Evolutionary conservation across 1,140 invertebrate genomes (phyloP).

Genomic region (Listronotus bonariensis): DNA sequence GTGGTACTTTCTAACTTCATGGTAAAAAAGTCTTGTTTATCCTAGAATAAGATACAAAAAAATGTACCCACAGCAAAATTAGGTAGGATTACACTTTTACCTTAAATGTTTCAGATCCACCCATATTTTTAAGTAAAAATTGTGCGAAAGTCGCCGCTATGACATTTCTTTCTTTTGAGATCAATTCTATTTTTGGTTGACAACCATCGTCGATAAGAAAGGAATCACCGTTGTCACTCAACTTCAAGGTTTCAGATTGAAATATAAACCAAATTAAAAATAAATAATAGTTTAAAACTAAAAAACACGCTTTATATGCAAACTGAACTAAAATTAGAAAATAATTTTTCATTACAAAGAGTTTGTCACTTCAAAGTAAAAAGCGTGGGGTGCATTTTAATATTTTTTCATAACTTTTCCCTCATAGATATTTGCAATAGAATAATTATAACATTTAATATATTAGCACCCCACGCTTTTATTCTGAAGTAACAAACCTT

Average conservation of each 20-base stretch:
- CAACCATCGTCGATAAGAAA: conserved; percentile 87
- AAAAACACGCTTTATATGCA: too few species aligned
- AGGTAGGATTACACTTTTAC: background rate
- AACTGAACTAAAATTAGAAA: too few species aligned
- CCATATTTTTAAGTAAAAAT: conserved; percentile 93
- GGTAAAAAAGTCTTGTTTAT: conserved; percentile 94
- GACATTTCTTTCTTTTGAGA: conserved; percentile 82
- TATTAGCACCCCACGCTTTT: too few species aligned
- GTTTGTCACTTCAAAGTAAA: too few species aligned
- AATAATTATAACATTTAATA: too few species aligned
- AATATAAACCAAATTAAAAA: conserved; percentile 66
- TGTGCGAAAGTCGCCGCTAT: conserved; percentile 92
- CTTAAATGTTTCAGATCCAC: conserved; percentile 92
- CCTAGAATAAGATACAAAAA: conserved; percentile 52
- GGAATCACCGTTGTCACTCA: conserved; percentile 61
- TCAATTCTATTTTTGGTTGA: conserved; percentile 82
- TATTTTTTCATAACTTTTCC: too few species aligned
- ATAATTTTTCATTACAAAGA: too few species aligned
- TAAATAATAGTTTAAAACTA: too few species aligned
- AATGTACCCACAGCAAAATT: background rate
- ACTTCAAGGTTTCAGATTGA: conserved; percentile 60
- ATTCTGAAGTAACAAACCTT: too few species aligned
- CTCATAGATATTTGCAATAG: too few species aligned
- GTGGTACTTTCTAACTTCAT: conserved; percentile 86
- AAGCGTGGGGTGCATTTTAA: too few species aligned